Conservation (phyloP, 2,888 invertebrate genomes). For the Phlogophora meticulosa region DNA sequence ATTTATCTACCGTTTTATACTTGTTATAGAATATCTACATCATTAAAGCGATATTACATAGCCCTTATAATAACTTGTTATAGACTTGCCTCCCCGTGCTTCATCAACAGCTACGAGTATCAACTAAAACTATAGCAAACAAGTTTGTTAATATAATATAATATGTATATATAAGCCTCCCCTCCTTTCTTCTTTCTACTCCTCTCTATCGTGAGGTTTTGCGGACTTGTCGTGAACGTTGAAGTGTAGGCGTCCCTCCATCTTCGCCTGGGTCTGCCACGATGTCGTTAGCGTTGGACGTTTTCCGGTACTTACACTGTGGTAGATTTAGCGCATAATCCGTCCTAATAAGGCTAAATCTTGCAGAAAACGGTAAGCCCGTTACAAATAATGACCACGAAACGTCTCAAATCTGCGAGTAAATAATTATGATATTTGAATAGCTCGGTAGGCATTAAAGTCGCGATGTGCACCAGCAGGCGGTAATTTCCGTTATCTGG, state of each 20-base stretch:
- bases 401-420: slow-evolving; percentile 63
- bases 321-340: neutral
- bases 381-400: slow-evolving; percentile 56
- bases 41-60: slow-evolving; percentile 51
- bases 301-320: neutral
- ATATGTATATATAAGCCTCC: no score
- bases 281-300: neutral
- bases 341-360: slow-evolving; percentile 17
- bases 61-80: slow-evolving; percentile 28
- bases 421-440: slow-evolving; percentile 74
- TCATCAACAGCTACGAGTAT: slow-evolving; percentile 6
- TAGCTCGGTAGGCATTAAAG: slow-evolving; percentile 69
- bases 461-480: slow-evolving; percentile 71
- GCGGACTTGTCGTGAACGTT: neutral
- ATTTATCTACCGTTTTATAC: slow-evolving; percentile 12
- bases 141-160: no score
- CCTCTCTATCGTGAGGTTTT: neutral
- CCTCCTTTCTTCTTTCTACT: neutral
- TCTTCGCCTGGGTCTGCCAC: neutral
- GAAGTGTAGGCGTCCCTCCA: neutral
- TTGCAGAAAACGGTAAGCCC: slow-evolving; percentile 24
- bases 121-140: neutral
- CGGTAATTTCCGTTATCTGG: slow-evolving; percentile 85
- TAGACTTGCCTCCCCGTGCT: slow-evolving; percentile 37
- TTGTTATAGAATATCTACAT: slow-evolving; percentile 21